Evolutionary conservation across 1,140 invertebrate genomes (phyloP).

Genomic region (silkworm (Bombyx mori)): ASM3026992v2 NC_085123.1:14016001-14016500

Average conservation of each 20-base stretch:
- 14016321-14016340: constrained; percentile 73
- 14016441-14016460: too few relatives aligned
- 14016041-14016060: constrained; percentile 57
- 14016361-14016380: not conserved
- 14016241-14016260: constrained; percentile 84
- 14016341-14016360: not conserved
- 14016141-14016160: constrained; percentile 59
- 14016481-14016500: too few relatives aligned
- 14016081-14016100: constrained; percentile 27
- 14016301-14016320: constrained; percentile 82
- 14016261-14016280: constrained; percentile 78
- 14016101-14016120: constrained; percentile 43
- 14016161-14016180: constrained; percentile 50
- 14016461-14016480: too few relatives aligned
- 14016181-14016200: constrained; percentile 53
- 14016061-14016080: constrained; percentile 45
- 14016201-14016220: constrained; percentile 85
- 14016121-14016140: constrained; percentile 46
- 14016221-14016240: constrained; percentile 90
- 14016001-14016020: constrained; percentile 40
- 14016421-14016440: too few relatives aligned
- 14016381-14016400: too few relatives aligned
- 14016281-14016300: constrained; percentile 79
- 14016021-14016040: constrained; percentile 43
- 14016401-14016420: too few relatives aligned